Evolutionary conservation across 2,888 invertebrate species (phyloP).

Genomic region (Mystacides longicornis): DNA sequence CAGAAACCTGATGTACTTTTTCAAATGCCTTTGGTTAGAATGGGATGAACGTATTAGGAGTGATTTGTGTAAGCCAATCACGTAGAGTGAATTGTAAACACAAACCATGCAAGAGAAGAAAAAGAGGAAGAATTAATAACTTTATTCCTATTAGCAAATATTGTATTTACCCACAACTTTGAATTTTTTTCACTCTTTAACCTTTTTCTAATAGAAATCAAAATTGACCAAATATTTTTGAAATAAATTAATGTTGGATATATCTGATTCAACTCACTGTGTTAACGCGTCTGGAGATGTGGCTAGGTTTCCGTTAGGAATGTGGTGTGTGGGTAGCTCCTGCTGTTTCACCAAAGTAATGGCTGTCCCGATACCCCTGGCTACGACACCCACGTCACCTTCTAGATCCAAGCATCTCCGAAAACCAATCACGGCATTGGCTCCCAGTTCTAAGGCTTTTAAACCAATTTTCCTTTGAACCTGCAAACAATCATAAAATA

Average conservation of each 20-base stretch:
- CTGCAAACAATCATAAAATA: conserved; percentile 32
- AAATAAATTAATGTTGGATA: too few species aligned
- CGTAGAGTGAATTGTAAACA: conserved; percentile 4
- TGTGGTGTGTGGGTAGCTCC: conserved; percentile 34
- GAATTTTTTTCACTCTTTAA: too few species aligned
- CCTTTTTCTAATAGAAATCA: too few species aligned
- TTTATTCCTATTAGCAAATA: not conserved
- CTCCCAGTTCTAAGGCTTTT: conserved; percentile 88
- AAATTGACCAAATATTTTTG: too few species aligned
- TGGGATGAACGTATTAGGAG: not conserved
- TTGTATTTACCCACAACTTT: too few species aligned
- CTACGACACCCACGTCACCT: conserved; percentile 95
- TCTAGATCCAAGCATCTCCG: conserved; percentile 93
- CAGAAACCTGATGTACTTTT: conserved; percentile 56
- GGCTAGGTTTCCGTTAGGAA: conserved; percentile 26
- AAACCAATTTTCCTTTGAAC: conserved; percentile 88
- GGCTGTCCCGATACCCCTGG: conserved; percentile 88
- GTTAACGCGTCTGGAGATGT: conserved; percentile 44
- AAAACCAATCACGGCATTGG: conserved; percentile 93
- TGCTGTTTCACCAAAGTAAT: conserved; percentile 61
- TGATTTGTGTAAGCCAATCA: not conserved
- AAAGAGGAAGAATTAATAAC: conserved; percentile 3
- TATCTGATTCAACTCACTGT: conserved; percentile 49
- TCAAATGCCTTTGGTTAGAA: conserved; percentile 38
- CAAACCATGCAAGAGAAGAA: conserved; percentile 15